Evolutionary conservation across 2,888 invertebrate species (phyloP).

Genomic region (Rosalia funebris): DNA sequence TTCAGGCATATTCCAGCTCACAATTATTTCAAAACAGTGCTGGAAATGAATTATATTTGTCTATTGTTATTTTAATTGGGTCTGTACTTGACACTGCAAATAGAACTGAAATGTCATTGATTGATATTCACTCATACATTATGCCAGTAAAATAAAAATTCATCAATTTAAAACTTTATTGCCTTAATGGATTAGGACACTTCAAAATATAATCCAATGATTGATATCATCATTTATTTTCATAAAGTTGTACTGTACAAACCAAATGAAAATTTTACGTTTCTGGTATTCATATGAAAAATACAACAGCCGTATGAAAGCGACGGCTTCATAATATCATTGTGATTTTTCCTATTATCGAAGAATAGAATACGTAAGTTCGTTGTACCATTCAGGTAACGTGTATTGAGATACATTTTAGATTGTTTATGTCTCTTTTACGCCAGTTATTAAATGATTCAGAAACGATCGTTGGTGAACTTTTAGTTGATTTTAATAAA

Average conservation of each 20-base stretch:
- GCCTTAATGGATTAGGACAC: constrained; percentile 39
- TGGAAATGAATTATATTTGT: constrained; percentile 12
- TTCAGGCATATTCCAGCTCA: neutral
- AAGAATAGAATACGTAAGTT: too few species aligned
- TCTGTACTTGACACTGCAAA: constrained; percentile 38
- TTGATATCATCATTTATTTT: constrained; percentile 43
- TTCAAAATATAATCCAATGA: constrained; percentile 42
- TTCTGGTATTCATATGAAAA: constrained; percentile 15
- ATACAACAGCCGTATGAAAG: constrained; percentile 2
- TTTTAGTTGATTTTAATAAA: too few species aligned
- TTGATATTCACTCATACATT: constrained; percentile 42
- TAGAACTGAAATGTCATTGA: constrained; percentile 40
- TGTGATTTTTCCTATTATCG: too few species aligned
- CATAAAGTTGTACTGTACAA: constrained; percentile 25
- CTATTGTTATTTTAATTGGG: constrained; percentile 40
- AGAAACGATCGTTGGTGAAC: too few species aligned
- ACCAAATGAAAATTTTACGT: constrained; percentile 16
- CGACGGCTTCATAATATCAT: too few species aligned
- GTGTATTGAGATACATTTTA: too few species aligned
- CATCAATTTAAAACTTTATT: constrained; percentile 47
- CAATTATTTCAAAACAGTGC: neutral
- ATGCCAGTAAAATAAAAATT: constrained; percentile 39
- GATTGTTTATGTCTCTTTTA: too few species aligned
- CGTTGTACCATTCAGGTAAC: too few species aligned
- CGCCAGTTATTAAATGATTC: too few species aligned